These are phyloP conservation scores for Carlito syrichta DNA, from an alignment of 2,113 vertebrate genomes.

Conservation along the genomic window DNA sequence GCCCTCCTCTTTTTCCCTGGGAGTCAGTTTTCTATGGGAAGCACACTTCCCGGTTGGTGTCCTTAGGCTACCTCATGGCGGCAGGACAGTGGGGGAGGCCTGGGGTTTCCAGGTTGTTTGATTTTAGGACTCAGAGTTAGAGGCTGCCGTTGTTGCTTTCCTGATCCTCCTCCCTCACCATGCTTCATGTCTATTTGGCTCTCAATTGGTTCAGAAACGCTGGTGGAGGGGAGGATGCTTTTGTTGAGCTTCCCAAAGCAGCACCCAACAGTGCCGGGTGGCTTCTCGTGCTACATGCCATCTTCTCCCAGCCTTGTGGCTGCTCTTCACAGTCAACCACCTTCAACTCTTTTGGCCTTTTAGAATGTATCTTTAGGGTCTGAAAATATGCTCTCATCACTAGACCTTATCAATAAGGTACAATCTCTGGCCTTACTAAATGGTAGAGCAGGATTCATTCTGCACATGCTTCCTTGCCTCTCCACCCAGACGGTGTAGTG, in stretches of 20 bases:
- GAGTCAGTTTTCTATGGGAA: background rate
- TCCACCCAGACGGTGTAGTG: background rate
- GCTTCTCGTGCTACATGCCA: rapidly evolving
- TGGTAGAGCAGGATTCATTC: background rate
- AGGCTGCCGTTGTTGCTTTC: background rate
- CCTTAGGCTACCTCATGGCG: too few species aligned
- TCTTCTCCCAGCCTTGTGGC: too few species aligned
- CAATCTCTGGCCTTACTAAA: background rate
- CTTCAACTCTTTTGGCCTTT: too few species aligned
- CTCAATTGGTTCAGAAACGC: background rate
- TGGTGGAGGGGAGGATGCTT: too few species aligned
- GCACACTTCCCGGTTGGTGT: background rate
- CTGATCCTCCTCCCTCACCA: rapidly evolving
- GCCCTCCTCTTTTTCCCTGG: background rate
- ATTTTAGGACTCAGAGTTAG: background rate
- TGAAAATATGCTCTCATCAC: background rate
- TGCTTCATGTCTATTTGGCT: too few species aligned
- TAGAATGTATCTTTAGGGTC: background rate
- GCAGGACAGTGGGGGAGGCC: too few species aligned
- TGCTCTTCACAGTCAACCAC: too few species aligned
- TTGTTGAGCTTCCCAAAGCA: rapidly evolving
- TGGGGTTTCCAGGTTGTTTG: background rate
- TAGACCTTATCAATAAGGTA: too few species aligned
- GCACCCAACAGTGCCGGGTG: rapidly evolving
- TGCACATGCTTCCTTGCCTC: too few species aligned